phyloP scores from a whole-genome alignment of 2,113 vertebrate genomes.

The Tor tambroides region DNA sequence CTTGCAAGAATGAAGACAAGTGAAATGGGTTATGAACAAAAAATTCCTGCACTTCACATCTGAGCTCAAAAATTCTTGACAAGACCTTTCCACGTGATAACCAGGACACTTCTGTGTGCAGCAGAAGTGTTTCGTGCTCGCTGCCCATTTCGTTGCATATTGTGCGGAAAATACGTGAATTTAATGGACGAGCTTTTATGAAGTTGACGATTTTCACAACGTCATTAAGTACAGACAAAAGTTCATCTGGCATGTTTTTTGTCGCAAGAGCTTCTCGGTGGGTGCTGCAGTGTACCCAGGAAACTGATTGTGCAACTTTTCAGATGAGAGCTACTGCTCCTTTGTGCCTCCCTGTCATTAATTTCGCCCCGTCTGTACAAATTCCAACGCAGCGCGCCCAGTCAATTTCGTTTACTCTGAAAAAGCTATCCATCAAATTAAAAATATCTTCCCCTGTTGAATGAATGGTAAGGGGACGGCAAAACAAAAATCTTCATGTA shows the following conservation, averaged over 20 bases:
- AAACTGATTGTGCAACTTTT: neutral
- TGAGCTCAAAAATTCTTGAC: too few species aligned
- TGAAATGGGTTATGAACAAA: neutral
- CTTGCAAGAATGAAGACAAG: neutral
- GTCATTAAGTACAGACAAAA: neutral
- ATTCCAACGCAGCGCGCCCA: neutral
- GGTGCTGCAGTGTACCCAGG: neutral
- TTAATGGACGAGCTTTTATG: neutral
- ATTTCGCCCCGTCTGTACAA: neutral
- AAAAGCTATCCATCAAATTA: neutral
- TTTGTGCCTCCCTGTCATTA: neutral
- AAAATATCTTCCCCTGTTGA: neutral
- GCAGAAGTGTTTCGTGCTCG: neutral
- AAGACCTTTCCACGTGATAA: neutral
- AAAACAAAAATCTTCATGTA: neutral
- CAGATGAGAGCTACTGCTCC: neutral
- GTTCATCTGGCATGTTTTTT: slow-evolving; percentile 1
- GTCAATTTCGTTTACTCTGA: neutral
- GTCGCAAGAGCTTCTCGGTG: neutral
- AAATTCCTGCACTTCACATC: neutral
- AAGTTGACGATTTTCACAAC: neutral
- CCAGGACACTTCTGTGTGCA: neutral
- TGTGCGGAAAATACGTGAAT: neutral
- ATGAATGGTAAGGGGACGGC: neutral
- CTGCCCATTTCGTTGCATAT: neutral